These are phyloP conservation scores for Nematolebias whitei DNA, from an alignment of 2,113 vertebrate genomes.

Conservation along the genomic window DNA sequence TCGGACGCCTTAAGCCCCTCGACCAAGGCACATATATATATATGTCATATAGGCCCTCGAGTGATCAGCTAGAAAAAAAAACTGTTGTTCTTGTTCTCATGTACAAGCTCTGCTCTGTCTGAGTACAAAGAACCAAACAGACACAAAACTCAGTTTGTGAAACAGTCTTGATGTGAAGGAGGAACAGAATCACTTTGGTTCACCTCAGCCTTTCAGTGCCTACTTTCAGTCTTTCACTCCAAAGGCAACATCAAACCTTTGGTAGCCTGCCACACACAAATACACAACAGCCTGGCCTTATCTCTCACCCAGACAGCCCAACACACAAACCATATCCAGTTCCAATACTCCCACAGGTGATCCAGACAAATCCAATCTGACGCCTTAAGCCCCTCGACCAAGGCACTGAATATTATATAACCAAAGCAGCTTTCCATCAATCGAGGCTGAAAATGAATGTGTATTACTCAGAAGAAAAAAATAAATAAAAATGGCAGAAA, in stretches of 20 bases:
- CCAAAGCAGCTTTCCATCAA: constrained; percentile 58
- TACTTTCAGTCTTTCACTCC: constrained; percentile 14
- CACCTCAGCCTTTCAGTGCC: constrained; percentile 5
- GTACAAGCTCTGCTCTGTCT: no score
- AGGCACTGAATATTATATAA: constrained; percentile 65
- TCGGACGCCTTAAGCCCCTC: no score
- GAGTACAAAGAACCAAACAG: not conserved
- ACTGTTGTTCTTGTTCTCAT: no score
- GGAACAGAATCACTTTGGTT: constrained; percentile 16
- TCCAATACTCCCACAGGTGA: constrained; percentile 60
- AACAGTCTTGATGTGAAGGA: not conserved
- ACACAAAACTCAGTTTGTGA: not conserved
- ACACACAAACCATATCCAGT: constrained; percentile 48
- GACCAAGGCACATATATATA: no score
- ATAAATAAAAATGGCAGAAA: constrained; percentile 41
- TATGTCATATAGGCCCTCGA: no score
- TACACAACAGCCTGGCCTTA: constrained; percentile 14
- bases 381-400: constrained; percentile 39
- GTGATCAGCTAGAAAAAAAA: no score
- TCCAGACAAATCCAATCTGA: constrained; percentile 41
- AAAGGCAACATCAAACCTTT: constrained; percentile 10
- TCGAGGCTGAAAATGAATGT: constrained; percentile 12
- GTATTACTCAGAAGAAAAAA: constrained; percentile 25
- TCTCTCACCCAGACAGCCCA: no score
- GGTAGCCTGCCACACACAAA: not conserved